Evolutionary conservation across 2,113 vertebrate genomes (phyloP), one percentile per base, ranked within the genome.

Genomic region (Coregonus clupeaformis): DNA sequence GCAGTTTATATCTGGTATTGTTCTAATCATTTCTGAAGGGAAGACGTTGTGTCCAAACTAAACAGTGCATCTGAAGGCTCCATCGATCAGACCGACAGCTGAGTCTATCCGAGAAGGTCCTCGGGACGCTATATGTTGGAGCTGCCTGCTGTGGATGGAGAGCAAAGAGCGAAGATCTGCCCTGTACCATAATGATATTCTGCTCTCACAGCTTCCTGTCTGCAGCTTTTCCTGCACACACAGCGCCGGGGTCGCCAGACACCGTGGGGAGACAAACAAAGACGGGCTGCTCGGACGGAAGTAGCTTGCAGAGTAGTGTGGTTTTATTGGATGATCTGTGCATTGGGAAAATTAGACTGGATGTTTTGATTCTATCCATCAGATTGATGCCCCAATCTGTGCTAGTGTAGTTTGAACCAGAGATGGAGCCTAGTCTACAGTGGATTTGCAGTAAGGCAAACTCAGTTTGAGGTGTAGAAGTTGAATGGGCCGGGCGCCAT

Each of bases 151-250:
- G 18, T 24, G 18, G 57, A 59, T 20, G 14, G 49, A 18, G 49
- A 52, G 14, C 4, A 18, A 32, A 25, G 22, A 25, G 71, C 1
- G 57, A 14, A 13, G 76, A 73, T 45, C 49, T 9, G 1, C n/a
- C 20, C 30, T 64, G 68, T 68, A 52, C 55, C 36, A 60, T 89
- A 81, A 89, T 89, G 73, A 81, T 82, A 87, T 88, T 85, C 84
- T 76, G 60, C 71, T 80, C 80, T 84, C 78, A 71, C 75, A 70
- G 74, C 85, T 79, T 89, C 74, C 71, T 45, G 78, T 84, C 80
- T 88, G 72, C 49, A 49, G 74, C 85, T 77, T 77, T 86, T 86
- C 86, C 88, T 89, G 84, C 69, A 36, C 47, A 76, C 71, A 77
- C 63, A 64, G 71, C 64, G 65, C 66, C 27, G 60, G 75, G 36